Base-by-base conservation (phyloP, 2,888 invertebrate genomes). In the Caenorhabditis zanzibari region DNA sequence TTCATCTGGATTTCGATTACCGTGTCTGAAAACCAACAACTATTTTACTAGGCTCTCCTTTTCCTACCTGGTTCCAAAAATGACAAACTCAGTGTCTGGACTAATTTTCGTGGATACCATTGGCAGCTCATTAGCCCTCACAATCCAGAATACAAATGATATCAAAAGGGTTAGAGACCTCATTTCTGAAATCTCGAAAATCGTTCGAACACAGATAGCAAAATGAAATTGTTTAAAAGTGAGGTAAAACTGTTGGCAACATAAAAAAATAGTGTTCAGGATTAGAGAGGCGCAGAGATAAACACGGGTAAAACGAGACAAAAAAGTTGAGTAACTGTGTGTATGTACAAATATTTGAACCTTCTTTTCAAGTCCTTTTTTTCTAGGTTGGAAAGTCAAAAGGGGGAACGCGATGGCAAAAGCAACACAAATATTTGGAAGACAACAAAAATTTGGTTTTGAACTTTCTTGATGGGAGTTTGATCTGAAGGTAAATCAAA, bases 1-100 rank as follows among this genome's bases (percentile, higher is more conserved):
- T 5, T 76, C 54, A 19, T 87, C 88, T 24, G 88, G 87, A 44
- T 88, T 86, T 28, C 89, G 76, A 66, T 88, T 86, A 35, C 87
- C 87, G 61, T 89, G 87, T 49, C 86, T 85, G 4, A 3, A 54
- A 64, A 28, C 14, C 4, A 32, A 5, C 56, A 16, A n/a, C 2
- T 47, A 4, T 54, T 26, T 24, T 14, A 63, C 16, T 16, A 24
- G 14, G 14, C 14, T 41, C 32, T 6, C 32, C 7, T 4, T 32
- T 32, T 32, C n/a, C n/a, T 35, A 77, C 82, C 82, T 58, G 16
- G 82, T 83, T 24, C 82, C 82, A 74, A 79, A 83, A 19, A 83
- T 76, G 12, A 83, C 74, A 47, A 83, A 58, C 24, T 69, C 79
- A 1, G 82, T 83, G 24, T 79, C 63, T 1, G 74, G 69, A 26